Evolutionary conservation across 2,113 vertebrate genomes (phyloP), one percentile per base, ranked within the genome.

Genomic region (Chaenogobius annularis): DNA sequence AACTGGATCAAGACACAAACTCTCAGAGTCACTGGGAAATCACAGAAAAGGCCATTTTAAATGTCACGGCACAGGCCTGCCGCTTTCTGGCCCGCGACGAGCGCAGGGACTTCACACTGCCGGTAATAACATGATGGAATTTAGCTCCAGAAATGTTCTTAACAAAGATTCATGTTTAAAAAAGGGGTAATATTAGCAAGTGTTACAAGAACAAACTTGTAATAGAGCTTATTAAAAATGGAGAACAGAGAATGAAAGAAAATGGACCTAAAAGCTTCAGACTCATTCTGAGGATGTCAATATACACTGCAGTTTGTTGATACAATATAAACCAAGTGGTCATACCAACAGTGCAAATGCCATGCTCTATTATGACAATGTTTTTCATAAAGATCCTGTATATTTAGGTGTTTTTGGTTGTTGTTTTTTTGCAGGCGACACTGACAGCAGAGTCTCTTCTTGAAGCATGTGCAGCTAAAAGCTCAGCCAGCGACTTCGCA

Each of bases 1-100:
- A 54, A 10, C 2, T 68, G 26, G 17, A 35, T 35, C 13, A 10
- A 37, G 47, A 26, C 61, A 63, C 15, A 26, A 26, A 48, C 3
- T 68, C 47, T n/a, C 26, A 52, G 26, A 68, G 22, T 37, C 66
- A 68, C 26, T 8, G 48, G 47, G 26, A 68, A 19, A 54, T 68
- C 26, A 54, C 66, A 11, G 47, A 68, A 15, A 40, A 1, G 17
- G 66, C 66, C 15, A 68, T 68, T 12, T 37, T 68, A 54, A 19
- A 35, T 10, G 26, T 35, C 17, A 68, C 66, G 7, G 47, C 48
- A 17, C 66, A 11, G 4, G 48, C 17, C 46, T 68, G 66, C 10
- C 46, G 10, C 1, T 5, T 48, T n/a, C n/a, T 68, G 66, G 66
- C 66, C 15, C 20, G 1, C 1, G 10, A 26, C 1, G 26, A 52